Conservation (phyloP, 2,888 invertebrate species). For the Neoaliturus tenellus region DNA sequence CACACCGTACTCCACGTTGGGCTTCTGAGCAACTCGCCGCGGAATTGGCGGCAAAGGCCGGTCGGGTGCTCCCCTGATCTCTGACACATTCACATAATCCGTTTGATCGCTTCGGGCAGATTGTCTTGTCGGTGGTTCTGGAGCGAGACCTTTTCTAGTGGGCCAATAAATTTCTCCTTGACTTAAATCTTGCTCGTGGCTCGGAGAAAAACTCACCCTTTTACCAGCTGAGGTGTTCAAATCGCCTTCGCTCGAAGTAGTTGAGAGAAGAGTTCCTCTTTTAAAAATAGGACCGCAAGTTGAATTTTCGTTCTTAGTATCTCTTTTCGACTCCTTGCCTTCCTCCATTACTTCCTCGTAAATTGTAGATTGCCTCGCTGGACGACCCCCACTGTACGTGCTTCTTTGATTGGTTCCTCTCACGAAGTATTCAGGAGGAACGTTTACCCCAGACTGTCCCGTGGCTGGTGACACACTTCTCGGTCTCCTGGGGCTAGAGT, state of each 20-base stretch:
- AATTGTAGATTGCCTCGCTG: constrained; percentile 58
- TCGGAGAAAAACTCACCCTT: constrained; percentile 64
- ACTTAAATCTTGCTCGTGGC: constrained; percentile 53
- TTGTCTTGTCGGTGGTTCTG: constrained; percentile 65
- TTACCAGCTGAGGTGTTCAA: constrained; percentile 60
- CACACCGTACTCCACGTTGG: constrained; percentile 59
- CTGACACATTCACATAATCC: constrained; percentile 39
- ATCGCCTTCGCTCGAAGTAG: constrained; percentile 29
- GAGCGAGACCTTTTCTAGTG: constrained; percentile 64
- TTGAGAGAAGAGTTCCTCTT: constrained; percentile 59
- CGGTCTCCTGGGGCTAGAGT: constrained; percentile 49
- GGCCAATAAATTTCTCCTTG: constrained; percentile 63
- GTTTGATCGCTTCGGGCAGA: constrained; percentile 51
- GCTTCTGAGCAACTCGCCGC: constrained; percentile 6
- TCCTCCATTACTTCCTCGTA: constrained; percentile 61
- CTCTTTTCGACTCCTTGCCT: constrained; percentile 1
- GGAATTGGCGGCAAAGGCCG: constrained; percentile 63
- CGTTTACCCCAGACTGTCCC: neutral
- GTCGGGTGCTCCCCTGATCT: constrained; percentile 59
- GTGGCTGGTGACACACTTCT: constrained; percentile 57
- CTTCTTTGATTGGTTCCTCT: constrained; percentile 55
- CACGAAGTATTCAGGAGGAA: constrained; percentile 52
- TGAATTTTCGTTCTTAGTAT: constrained; percentile 43
- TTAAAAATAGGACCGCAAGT: constrained; percentile 63
- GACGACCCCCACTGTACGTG: constrained; percentile 52